Evolutionary conservation across 2,113 vertebrate species (phyloP), one percentile per base, ranked within the genome.

Genomic region (Peucedramus taeniatus): DNA sequence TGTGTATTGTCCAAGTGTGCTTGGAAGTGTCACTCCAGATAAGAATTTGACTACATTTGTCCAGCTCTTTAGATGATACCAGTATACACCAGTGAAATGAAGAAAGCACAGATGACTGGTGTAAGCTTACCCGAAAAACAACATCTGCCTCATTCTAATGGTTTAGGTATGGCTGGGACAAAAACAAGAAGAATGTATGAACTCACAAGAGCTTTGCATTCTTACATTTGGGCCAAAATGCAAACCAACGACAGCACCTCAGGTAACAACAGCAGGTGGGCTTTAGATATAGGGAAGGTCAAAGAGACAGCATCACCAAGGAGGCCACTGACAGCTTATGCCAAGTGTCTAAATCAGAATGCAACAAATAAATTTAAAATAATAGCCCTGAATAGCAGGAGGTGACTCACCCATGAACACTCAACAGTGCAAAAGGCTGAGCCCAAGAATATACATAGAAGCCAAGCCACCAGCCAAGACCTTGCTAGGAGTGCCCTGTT

Each of bases 391-490:
- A n/a, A 42, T 4, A 72, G 39, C 4, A 63, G 22, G 19, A 70
- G 16, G 8, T 14, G 69, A 78, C 44, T 61, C 15, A 35, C 10
- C 10, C 59, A 60, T 24, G 28, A 84, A 37, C 19, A 87, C 5
- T 5, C 27, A 49, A 35, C 53, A 40, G 8, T 28, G 14, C 28
- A 54, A 49, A 64, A 60, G 28, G 30, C 40, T 90, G 22, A 90
- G 24, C 16, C 33, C 35, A 59, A 39, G 17, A 30, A 16, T 13
- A 20, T 1, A 12, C 24, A 40, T 0, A 0, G 35, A 60, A 87
- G 42, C 13, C 60, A 68, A 64, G 60, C 39, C n/a, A 71, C 15
- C 23, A 66, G n/a, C 31, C 42, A 39, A 40, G 27, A 27, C 35
- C n/a, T 13, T 21, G 10, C 24, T 85, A 21, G 31, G 13, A 78